A percentile compares a stretch with the other conserved stretches of the same genome.
These are phyloP conservation scores for Pherbina coryleti DNA, from an alignment of 2,888 invertebrate species.

Conservation along the genomic window DNA sequence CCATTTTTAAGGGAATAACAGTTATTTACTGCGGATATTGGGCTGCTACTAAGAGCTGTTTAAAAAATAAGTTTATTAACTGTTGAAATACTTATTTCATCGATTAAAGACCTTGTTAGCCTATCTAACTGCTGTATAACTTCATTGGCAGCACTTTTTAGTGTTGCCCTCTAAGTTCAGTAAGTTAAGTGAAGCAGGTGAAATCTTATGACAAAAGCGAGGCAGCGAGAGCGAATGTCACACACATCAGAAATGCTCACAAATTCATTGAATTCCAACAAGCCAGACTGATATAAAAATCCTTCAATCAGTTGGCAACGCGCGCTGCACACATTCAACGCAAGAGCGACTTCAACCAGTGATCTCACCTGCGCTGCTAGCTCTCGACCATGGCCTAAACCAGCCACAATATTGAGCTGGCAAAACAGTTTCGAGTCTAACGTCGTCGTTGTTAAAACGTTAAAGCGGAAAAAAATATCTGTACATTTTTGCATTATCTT, in stretches of 20 bases:
- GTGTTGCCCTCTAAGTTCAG: too few relatives aligned
- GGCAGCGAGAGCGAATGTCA: not conserved
- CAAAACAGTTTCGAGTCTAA: slow-evolving; percentile 49
- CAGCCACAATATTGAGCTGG: not conserved
- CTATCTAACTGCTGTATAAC: too few relatives aligned
- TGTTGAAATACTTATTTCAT: too few relatives aligned
- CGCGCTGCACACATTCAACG: not conserved
- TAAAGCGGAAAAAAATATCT: slow-evolving; percentile 40
- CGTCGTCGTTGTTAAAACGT: slow-evolving; percentile 48
- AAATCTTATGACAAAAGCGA: not conserved
- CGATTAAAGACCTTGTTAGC: too few relatives aligned
- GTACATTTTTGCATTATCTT: not conserved
- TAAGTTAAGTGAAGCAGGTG: not conserved
- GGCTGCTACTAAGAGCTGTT: too few relatives aligned
- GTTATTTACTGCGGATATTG: too few relatives aligned
- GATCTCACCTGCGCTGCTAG: slow-evolving; percentile 2
- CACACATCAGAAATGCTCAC: not conserved
- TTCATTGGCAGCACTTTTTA: too few relatives aligned
- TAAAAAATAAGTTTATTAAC: too few relatives aligned
- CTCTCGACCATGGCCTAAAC: slow-evolving; percentile 11
- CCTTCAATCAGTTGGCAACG: slow-evolving; percentile 15
- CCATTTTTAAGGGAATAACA: too few relatives aligned
- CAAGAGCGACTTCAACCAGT: not conserved
- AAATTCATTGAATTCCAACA: slow-evolving; percentile 6
- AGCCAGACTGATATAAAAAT: not conserved